A percentile compares a stretch with the other conserved stretches of the same genome.
phyloP scores from a whole-genome alignment of 2,888 invertebrate species.

The Apamea anceps region DNA sequence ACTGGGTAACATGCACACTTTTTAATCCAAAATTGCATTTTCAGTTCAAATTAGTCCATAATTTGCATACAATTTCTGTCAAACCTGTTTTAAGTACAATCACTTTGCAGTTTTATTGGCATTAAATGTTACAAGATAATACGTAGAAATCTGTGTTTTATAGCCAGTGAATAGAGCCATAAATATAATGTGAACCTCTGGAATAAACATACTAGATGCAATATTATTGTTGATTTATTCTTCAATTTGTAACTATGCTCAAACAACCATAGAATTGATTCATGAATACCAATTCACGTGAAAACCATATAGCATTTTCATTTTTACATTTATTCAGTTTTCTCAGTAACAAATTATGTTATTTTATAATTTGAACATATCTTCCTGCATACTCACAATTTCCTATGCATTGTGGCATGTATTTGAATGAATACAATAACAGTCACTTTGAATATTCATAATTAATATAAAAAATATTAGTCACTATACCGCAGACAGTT shows the following conservation, averaged over 20 bases:
- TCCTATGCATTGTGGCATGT: conserved; percentile 82
- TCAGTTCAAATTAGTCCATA: conserved; percentile 25
- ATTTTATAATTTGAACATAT: conserved; percentile 17
- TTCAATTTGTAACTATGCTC: not conserved
- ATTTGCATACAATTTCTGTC: conserved; percentile 27
- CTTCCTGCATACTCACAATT: conserved; percentile 81
- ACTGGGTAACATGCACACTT: conserved; percentile 57
- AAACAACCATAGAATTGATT: conserved; percentile 9
- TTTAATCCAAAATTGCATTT: conserved; percentile 45
- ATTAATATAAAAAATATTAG: conserved; percentile 70
- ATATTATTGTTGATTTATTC: conserved; percentile 2
- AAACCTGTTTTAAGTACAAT: conserved; percentile 21
- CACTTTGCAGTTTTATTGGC: conserved; percentile 26
- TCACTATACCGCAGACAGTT: conserved; percentile 65
- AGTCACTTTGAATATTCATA: conserved; percentile 71
- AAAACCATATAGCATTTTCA: conserved; percentile 10
- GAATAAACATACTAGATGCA: conserved; percentile 3
- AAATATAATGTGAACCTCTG: conserved; percentile 16
- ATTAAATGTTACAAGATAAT: conserved; percentile 39
- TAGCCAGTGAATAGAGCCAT: not conserved
- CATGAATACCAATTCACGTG: conserved; percentile 7
- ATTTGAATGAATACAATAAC: conserved; percentile 69
- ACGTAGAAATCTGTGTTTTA: conserved; percentile 10
- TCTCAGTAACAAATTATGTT: conserved; percentile 1
- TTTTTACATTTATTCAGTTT: conserved; percentile 20